Evolutionary conservation across 1,140 invertebrate species (phyloP), one percentile per base, ranked within the genome.

Genomic region (Zelostemma sp.): DNA sequence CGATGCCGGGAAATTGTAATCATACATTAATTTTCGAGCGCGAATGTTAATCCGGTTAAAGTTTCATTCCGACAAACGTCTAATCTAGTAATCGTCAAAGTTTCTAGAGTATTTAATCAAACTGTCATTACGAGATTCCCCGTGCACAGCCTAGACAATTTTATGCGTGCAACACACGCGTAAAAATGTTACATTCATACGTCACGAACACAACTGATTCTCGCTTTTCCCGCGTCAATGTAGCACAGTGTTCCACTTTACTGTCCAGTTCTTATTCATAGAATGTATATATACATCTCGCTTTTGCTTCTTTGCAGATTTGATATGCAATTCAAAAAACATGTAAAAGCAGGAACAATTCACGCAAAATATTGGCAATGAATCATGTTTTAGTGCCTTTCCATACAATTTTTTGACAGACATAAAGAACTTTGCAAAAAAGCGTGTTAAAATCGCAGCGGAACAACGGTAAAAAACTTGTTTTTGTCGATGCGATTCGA

Each of bases 201-300:
- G 16, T 19, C 43, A 12, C 31, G 19, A 25, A 41, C n/a, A 25
- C 40, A 40, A 56, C 45, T 65, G 46, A 68, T 60, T 50, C 59
- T 57, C 62, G 77, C 74, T 80, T 79, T 80, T 78, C 68, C 66
- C 64, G 35, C 50, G 43, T 17, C 62, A 47, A 82, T 80, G 79
- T 82, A 46, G 80, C 68, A 82, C 80, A 79, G 16, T 48, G 80
- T 71, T 49, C 80, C 67, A 82, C 80, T 80, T 82, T 66, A 61
- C 47, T 28, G 19, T 31, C 47, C 43, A 46, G 43, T 46, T 21
- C 43, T 46, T 46, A 46, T 46, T 46, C 43, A 46, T 46, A 8
- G 16, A 15, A 46, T 15, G 17, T 16, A 43, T 4, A 43, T 9
- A 43, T 46, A 19, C 40, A 35, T 35, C 43, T 8, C 43, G 43